Evolutionary conservation across 2,797 vertebrate genomes (phyloP).

Genomic region (Enteromius radiatus): DNA sequence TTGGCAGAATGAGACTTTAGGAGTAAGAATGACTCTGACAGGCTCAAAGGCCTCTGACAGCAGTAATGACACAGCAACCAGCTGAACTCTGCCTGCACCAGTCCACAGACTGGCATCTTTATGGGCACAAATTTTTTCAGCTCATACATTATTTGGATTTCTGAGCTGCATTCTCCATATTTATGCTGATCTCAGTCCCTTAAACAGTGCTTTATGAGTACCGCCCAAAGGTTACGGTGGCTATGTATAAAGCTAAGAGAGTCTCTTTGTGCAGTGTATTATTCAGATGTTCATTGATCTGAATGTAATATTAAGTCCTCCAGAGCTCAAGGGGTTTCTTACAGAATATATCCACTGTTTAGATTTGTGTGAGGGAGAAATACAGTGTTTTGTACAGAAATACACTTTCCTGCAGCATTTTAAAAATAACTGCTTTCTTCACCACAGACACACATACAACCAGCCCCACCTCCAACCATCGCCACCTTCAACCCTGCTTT

Average conservation of each 20-base stretch:
- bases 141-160: conserved; percentile 32
- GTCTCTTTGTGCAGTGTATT: conserved; percentile 35
- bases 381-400: conserved; percentile 32
- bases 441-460: conserved; percentile 59
- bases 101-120: conserved; percentile 22
- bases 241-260: conserved; percentile 29
- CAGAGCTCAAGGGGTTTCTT: conserved; percentile 64
- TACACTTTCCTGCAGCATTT: conserved; percentile 50
- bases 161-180: conserved; percentile 7
- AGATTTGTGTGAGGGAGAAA: conserved; percentile 22
- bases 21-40: conserved; percentile 22
- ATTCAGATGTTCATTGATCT: conserved; percentile 37
- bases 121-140: conserved; percentile 17
- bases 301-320: conserved; percentile 50
- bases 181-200: conserved; percentile 23
- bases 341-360: conserved; percentile 21
- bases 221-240: conserved; percentile 1
- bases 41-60: conserved; percentile 5
- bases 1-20: conserved; percentile 10
- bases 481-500: conserved; percentile 75
- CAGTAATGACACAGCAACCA: conserved; percentile 23
- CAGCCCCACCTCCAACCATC: conserved; percentile 64
- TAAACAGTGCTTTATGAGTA: conserved; percentile 20
- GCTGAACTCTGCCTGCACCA: conserved; percentile 18
- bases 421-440: conserved; percentile 63